These are phyloP conservation scores for Halocaridina rubra DNA, from an alignment of 2,888 invertebrate genomes.

Conservation along the genomic window DNA sequence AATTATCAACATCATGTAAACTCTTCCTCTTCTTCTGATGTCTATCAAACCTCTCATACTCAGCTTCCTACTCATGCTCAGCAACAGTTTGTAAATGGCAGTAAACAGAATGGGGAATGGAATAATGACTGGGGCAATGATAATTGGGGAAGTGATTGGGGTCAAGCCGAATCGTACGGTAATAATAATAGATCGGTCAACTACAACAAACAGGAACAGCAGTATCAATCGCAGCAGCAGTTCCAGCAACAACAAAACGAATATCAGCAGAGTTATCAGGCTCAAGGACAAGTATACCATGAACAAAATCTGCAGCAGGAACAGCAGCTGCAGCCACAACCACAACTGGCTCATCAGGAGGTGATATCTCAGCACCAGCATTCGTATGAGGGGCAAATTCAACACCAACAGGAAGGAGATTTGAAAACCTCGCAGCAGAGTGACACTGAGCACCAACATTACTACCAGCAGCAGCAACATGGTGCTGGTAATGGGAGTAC, in stretches of 20 bases:
- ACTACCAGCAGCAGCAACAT: background rate
- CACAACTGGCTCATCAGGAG: background rate
- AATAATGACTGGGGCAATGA: slow-evolving; percentile 36
- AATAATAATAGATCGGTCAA: slow-evolving; percentile 30
- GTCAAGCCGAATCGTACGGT: slow-evolving; percentile 2
- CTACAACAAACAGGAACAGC: slow-evolving; percentile 12
- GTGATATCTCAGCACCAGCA: too few relatives aligned
- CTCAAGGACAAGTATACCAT: background rate
- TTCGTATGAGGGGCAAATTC: background rate
- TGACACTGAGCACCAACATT: background rate
- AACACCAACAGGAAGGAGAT: background rate
- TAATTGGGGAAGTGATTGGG: slow-evolving; percentile 47
- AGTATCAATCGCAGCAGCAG: background rate
- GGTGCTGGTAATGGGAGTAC: background rate
- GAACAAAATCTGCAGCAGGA: background rate
- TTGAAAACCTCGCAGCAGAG: too few relatives aligned
- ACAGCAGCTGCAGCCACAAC: slow-evolving; percentile 7
- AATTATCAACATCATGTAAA: background rate
- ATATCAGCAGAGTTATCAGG: background rate
- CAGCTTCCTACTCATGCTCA: background rate
- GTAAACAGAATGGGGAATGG: slow-evolving; percentile 24
- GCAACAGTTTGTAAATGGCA: slow-evolving; percentile 36
- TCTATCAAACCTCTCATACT: background rate
- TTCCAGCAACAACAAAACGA: background rate
- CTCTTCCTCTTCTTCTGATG: background rate